Conservation (phyloP, 2,797 vertebrate genomes). For the Menidia menidia region DNA sequence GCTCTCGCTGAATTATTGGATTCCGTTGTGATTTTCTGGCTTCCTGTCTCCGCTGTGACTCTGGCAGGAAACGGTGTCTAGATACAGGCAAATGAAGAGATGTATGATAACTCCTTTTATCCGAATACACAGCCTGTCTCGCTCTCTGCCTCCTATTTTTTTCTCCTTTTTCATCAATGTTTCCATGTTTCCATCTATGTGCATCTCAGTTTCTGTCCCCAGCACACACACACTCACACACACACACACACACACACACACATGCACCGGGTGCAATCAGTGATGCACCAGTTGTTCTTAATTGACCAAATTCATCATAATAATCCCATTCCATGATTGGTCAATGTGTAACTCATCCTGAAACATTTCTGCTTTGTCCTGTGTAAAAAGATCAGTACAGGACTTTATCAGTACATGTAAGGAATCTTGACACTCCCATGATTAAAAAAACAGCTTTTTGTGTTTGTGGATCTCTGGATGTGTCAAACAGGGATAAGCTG, state of each 20-base stretch:
- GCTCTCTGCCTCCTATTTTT: conserved; percentile 10
- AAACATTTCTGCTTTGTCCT: conserved; percentile 2
- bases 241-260: not conserved
- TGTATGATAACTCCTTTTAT: conserved; percentile 45
- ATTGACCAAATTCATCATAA: not conserved
- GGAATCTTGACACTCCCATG: conserved; percentile 1
- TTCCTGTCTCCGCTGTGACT: conserved; percentile 39
- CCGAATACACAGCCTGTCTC: conserved; percentile 39
- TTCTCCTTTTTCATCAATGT: conserved; percentile 4
- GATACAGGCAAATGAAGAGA: conserved; percentile 35
- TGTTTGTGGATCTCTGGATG: conserved; percentile 13
- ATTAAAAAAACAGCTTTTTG: conserved; percentile 5
- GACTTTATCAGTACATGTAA: conserved; percentile 12
- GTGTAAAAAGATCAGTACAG: not conserved
- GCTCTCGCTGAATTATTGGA: conserved; percentile 8
- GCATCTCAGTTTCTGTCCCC: too few relatives aligned
- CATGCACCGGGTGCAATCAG: not conserved
- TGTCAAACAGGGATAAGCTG: not conserved
- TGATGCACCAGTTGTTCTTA: not conserved
- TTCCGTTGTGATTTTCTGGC: conserved; percentile 35
- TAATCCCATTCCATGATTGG: not conserved
- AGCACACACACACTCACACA: too few relatives aligned
- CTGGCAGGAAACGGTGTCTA: conserved; percentile 20
- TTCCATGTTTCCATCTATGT: not conserved
- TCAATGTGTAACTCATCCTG: not conserved